Base-by-base conservation (phyloP, 2,888 invertebrate genomes). In the Ornithoptera priamus region DNA sequence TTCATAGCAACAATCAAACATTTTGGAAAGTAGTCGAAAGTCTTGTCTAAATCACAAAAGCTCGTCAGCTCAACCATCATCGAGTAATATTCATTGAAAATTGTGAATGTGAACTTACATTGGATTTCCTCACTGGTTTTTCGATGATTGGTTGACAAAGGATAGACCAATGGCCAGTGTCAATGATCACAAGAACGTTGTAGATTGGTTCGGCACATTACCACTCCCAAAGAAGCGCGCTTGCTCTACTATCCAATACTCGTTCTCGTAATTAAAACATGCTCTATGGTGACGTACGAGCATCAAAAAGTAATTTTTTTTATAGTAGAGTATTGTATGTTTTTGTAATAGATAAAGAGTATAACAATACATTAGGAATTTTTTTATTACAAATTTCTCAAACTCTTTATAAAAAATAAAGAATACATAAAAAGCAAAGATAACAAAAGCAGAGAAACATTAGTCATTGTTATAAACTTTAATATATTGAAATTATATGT, bases 111-210 rank as follows among this genome's bases (percentile, higher is more conserved):
- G 85, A 87, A 92, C 92, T 92, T 92, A 92, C 92, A 90, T 89
- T 88, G 88, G 85, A 82, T 78, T 78, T 87, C 84, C 88, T 92
- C 86, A 88, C 94, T 94, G 95, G 95, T 96, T 95, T 96, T 95
- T 94, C 96, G 94, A 96, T 96, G 96, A 96, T 97, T 97, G 97
- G 96, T 95, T 95, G 95, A 95, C 95, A 94, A 95, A 95, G 94
- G 94, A 94, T 95, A 95, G 95, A 95, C 95, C 95, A 96, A 96
- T 96, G 96, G 95, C 94, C 95, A 95, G 94, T 94, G 95, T 95
- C 93, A 93, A 93, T 93, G 93, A 94, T 94, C 94, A 93, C 93
- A 94, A 93, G 94, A 94, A 95, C 94, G 95, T 94, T 95, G 94
- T 95, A 94, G 94, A 94, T 93, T 93, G 94, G 93, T 90, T 92